phyloP scores from a whole-genome alignment of 2,113 vertebrate genomes.

The Craseonycteris thonglongyai region DNA sequence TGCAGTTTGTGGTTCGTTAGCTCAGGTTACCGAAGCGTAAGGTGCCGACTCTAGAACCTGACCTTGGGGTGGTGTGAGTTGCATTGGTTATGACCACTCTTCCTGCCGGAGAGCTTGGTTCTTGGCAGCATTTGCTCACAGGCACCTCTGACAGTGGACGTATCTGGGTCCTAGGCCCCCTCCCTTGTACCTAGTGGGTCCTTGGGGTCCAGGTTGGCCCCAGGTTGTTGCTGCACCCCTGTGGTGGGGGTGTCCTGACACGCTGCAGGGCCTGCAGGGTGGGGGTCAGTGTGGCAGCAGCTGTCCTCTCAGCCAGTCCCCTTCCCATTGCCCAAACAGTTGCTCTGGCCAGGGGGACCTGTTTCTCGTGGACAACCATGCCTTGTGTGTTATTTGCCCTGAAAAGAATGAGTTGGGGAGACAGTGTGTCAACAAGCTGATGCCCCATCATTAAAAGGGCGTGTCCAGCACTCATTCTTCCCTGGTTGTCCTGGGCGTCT shows the following conservation, averaged over 20 bases:
- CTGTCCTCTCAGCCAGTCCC: background rate
- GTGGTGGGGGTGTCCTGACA: background rate
- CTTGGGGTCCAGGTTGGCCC: background rate
- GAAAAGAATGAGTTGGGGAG: background rate
- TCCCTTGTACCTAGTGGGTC: accelerated
- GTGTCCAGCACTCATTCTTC: no score
- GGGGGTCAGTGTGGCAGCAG: background rate
- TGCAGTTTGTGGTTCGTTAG: no score
- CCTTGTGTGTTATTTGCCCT: background rate
- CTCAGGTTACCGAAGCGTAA: no score
- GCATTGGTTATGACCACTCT: no score
- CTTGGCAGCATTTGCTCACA: background rate
- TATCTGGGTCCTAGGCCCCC: accelerated
- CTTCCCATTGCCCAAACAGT: accelerated
- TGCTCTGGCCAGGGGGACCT: accelerated
- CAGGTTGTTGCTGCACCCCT: background rate
- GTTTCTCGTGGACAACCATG: accelerated
- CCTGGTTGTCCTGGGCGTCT: background rate
- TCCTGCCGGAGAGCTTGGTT: no score
- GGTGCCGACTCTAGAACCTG: background rate
- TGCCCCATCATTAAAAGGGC: accelerated
- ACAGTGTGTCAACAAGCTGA: background rate
- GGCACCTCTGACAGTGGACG: background rate
- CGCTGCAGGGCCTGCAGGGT: no score
- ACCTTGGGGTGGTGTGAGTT: background rate